Evolutionary conservation across 1,140 invertebrate genomes (phyloP).

Genomic region (Nymphalis io): DNA sequence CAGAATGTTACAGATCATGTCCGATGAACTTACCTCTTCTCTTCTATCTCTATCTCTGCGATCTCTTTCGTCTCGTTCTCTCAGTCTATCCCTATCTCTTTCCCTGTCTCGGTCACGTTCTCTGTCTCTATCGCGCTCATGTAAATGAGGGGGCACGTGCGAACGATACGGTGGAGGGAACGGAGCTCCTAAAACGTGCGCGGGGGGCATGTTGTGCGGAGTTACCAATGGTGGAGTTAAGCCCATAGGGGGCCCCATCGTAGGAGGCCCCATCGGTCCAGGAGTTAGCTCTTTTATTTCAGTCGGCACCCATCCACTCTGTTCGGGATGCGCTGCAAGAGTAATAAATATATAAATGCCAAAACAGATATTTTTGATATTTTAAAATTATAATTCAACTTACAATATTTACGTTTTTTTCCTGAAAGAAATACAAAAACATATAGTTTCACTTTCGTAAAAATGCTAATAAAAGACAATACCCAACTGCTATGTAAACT

Average conservation of each 20-base stretch:
- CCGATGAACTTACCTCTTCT: conserved; percentile 54
- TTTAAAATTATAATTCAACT: conserved; percentile 11
- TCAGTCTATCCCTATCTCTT: conserved; percentile 48
- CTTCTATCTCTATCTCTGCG: conserved; percentile 57
- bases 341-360: background rate
- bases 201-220: conserved; percentile 52
- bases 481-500: too few relatives aligned
- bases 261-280: conserved; percentile 77
- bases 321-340: conserved; percentile 59
- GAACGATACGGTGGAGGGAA: conserved; percentile 63
- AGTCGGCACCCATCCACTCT: conserved; percentile 80
- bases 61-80: conserved; percentile 61
- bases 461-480: conserved; percentile 1
- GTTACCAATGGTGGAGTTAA: conserved; percentile 60
- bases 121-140: conserved; percentile 53
- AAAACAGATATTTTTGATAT: background rate
- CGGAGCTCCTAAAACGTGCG: conserved; percentile 52
- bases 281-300: conserved; percentile 85
- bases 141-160: conserved; percentile 50
- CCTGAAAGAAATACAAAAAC: conserved; percentile 20
- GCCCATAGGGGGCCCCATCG: conserved; percentile 70
- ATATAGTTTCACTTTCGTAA: background rate
- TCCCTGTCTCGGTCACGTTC: conserved; percentile 56
- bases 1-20: too few relatives aligned
- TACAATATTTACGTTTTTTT: conserved; percentile 26